phyloP scores from a whole-genome alignment of 2,888 invertebrate genomes.

The Ochlodes sylvanus region DNA sequence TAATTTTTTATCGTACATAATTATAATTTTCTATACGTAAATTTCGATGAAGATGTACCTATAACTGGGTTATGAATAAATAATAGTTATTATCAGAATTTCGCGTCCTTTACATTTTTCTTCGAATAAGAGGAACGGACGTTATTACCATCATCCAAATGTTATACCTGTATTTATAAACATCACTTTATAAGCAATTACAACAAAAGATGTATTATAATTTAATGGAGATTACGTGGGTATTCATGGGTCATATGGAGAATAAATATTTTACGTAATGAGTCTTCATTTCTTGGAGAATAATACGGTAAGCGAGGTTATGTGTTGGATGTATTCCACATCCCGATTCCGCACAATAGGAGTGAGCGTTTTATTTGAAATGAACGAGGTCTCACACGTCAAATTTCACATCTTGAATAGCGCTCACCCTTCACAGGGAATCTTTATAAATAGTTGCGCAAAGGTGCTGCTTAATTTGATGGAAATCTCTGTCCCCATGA shows the following conservation, averaged over 20 bases:
- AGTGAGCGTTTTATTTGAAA: conserved; percentile 61
- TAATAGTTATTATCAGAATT: too few relatives aligned
- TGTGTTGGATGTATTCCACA: conserved; percentile 67
- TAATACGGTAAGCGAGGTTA: conserved; percentile 69
- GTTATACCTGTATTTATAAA: too few relatives aligned
- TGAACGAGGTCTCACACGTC: conserved; percentile 76
- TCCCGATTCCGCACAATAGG: conserved; percentile 63
- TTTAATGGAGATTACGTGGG: too few relatives aligned
- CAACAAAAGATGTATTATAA: too few relatives aligned
- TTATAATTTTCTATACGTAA: too few relatives aligned
- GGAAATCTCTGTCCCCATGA: conserved; percentile 70
- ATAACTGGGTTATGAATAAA: too few relatives aligned
- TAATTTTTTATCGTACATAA: too few relatives aligned
- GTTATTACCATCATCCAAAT: too few relatives aligned
- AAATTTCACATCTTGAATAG: conserved; percentile 83
- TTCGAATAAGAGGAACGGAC: too few relatives aligned
- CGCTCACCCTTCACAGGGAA: conserved; percentile 63
- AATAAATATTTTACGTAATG: conserved; percentile 52
- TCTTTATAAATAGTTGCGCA: conserved; percentile 83
- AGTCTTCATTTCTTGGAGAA: conserved; percentile 65
- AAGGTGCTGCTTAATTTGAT: conserved; percentile 80
- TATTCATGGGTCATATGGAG: conserved; percentile 17
- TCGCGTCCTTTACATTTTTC: too few relatives aligned
- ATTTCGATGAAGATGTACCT: too few relatives aligned
- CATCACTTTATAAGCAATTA: too few relatives aligned